Base-by-base conservation (phyloP, 2,113 vertebrate genomes). In the Campylorhamphus procurvoides region DNA sequence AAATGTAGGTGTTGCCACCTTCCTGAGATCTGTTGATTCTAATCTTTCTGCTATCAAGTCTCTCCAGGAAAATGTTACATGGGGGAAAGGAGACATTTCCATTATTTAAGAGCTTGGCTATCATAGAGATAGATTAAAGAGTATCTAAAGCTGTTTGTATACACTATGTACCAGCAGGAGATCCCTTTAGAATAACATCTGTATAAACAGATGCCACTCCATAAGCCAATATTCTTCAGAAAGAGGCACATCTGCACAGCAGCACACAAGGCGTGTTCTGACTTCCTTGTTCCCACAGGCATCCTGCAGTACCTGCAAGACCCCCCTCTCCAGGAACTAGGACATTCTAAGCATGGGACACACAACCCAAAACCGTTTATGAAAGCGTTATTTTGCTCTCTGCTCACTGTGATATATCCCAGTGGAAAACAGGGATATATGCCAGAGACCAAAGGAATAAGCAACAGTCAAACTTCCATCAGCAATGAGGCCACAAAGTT, bases 131-230 rank as follows among this genome's bases (percentile, higher is more conserved):
- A 81, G 44, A 92, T 89, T 94, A 92, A 78, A 78, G 56, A 80
- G 14, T n/a, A 83, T 69, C 59, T 94, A 75, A 89, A 95, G 40
- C 78, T 72, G 37, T 92, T 88, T 90, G 81, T 72, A 55, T 16
- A 86, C 27, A 68, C 47, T 37, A 25, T 12, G 33, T 60, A 69
- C 37, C 91, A 87, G 82, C 55, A 76, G 81, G 52, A 77, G 82
- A 91, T 90, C 49, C 56, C 67, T 82, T 92, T 39, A 94, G 69
- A 94, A 39, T 62, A 93, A 82, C 91, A 97, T 96, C 87, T 95
- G 92, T 66, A 94, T 23, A 53, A 97, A 96, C 95, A 96, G 91
- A 76, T 96, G 95, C 80, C 0, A 9, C 68, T 88, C 71, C 81
- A 53, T 82, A 94, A 93, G 89, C 87, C 62, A 82, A 55, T 79